Base-by-base conservation (phyloP, 2,113 vertebrate genomes). In the Cynocephalus volans region DNA sequence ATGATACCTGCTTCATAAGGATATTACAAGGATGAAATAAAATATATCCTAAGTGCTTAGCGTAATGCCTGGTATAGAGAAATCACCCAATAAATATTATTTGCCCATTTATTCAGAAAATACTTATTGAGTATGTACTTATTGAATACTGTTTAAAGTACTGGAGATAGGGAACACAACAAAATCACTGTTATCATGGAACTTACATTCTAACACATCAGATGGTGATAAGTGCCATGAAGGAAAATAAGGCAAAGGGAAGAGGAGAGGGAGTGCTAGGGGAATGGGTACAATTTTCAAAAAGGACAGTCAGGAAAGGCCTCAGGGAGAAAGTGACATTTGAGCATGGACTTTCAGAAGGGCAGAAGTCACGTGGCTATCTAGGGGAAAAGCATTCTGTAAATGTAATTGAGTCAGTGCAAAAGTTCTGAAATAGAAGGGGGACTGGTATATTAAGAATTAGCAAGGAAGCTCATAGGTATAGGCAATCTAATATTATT, bases 81-180 rank as follows among this genome's bases (percentile, higher is more conserved):
- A 88, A 85, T 19, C 28, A 58, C 3, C 50, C 48, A 65, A 62
- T 87, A 96, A 90, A 52, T 82, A 90, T 52, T 88, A 60, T 56
- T 93, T 6, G 33, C 69, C 19, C 12, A 92, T 73, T 97, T 81
- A 87, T 19, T 86, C 41, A 83, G 93, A 73, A 76, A 95, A 85
- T 93, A 79, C 41, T 72, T 91, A 69, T 0, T 52, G 67, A 84
- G n/a, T 76, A 76, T 21, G 23, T 65, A 83, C 54, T 82, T 79
- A 79, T 0, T 45, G 21, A 85, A 45, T 70, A 52, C 33, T 80
- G n/a, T 48, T 93, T 70, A 28, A 87, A 72, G 17, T 21, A 73
- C 0, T 60, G 5, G 83, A 72, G 56, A 87, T 26, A 82, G 19
- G 72, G 48, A 58, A 86, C 72, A 81, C 67, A 88, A 76, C 2